A percentile compares a stretch with the other conserved stretches of the same genome.
These are phyloP conservation scores for Archegozetes longisetosus DNA, from an alignment of 1,140 invertebrate genomes.

Conservation along the genomic window DNA sequence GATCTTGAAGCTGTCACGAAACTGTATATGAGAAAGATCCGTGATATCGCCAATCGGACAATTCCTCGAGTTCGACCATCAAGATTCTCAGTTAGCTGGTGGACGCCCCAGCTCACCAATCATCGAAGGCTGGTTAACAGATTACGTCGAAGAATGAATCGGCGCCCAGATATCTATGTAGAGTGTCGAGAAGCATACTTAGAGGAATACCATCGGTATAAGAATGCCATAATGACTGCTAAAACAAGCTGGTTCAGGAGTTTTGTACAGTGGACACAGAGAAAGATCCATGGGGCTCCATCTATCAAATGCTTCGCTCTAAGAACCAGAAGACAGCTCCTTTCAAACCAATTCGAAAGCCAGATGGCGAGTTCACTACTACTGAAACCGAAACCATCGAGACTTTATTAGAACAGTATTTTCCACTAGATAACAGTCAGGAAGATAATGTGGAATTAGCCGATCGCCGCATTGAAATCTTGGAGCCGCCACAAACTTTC, in stretches of 20 bases:
- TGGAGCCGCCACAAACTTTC: neutral
- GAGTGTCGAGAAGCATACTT: neutral
- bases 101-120: neutral
- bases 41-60: neutral
- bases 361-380: neutral
- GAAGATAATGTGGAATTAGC: neutral
- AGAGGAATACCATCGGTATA: neutral
- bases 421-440: neutral
- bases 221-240: neutral
- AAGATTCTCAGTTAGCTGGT: neutral
- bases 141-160: neutral
- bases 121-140: neutral
- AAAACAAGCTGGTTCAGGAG: neutral
- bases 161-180: neutral
- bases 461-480: neutral
- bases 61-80: neutral
- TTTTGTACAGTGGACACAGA: neutral
- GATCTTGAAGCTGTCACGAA: neutral
- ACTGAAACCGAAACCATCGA: neutral
- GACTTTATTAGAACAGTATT: neutral
- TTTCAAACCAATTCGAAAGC: neutral
- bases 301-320: neutral
- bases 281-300: neutral
- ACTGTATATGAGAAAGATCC: neutral
- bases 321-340: neutral